Conservation (phyloP, 2,888 invertebrate genomes). For the Eutolmus rufibarbis region DNA sequence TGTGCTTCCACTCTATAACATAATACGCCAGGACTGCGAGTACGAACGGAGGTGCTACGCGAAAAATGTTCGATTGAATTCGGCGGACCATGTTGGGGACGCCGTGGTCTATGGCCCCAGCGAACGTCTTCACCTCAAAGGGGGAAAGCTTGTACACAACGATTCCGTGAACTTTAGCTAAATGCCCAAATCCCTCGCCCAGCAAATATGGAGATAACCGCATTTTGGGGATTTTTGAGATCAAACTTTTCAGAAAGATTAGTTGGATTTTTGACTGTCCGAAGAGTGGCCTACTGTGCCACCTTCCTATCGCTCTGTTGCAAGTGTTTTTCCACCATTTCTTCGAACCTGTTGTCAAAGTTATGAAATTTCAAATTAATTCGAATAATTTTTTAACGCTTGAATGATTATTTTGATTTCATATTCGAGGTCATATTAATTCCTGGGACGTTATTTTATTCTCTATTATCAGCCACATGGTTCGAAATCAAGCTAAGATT, state of each 20-base stretch:
- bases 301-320: not conserved
- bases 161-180: conserved; percentile 82
- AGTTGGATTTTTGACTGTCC: not conserved
- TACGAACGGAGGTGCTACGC: not conserved
- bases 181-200: conserved; percentile 66
- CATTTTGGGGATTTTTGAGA: not conserved
- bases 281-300: not conserved
- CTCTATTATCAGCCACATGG: too few relatives aligned
- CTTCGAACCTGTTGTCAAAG: too few relatives aligned
- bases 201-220: not conserved
- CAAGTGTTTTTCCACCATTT: not conserved
- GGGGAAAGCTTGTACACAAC: conserved; percentile 86
- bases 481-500: too few relatives aligned
- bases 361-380: too few relatives aligned
- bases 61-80: not conserved
- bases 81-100: not conserved
- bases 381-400: too few relatives aligned
- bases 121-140: conserved; percentile 87
- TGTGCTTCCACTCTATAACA: conserved; percentile 68
- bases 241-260: not conserved
- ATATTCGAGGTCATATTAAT: too few relatives aligned
- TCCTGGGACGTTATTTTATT: too few relatives aligned
- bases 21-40: conserved; percentile 68
- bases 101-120: conserved; percentile 52
- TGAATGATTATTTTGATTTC: too few relatives aligned